A percentile compares a stretch with the other conserved stretches of the same genome.
Conservation (phyloP, 2,797 vertebrate genomes). For the Phrynocephalus guinanensis region DNA sequence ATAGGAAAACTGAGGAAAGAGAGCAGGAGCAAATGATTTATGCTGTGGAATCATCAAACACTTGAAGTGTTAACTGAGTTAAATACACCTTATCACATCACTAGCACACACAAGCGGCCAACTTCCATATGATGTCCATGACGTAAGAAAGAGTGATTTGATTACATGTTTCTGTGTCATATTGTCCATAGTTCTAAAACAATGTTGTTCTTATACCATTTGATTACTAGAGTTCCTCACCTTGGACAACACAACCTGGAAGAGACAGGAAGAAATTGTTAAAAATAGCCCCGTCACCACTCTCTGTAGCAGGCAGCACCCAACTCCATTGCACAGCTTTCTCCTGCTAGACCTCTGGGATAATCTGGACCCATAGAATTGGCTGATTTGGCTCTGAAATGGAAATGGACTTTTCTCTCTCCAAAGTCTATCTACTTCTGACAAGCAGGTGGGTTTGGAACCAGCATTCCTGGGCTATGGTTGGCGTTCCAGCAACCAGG, state of each 20-base stretch:
- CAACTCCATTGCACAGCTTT: neutral
- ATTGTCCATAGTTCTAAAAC: too few species aligned
- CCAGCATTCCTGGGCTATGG: neutral
- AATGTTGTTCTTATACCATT: neutral
- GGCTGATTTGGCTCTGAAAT: neutral
- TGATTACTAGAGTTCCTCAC: neutral
- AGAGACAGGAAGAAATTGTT: neutral
- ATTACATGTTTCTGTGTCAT: too few species aligned
- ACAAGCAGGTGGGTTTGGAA: neutral
- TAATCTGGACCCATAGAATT: neutral
- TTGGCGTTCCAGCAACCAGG: neutral
- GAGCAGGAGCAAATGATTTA: conserved; percentile 4
- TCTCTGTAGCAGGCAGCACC: neutral
- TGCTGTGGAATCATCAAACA: neutral
- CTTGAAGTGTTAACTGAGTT: neutral
- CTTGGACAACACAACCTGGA: neutral
- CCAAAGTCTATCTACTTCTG: neutral
- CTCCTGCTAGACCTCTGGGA: neutral
- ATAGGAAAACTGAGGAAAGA: conserved; percentile 19
- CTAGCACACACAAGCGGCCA: neutral
- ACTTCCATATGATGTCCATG: neutral
- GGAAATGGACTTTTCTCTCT: neutral
- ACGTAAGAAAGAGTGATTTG: neutral
- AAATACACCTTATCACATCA: neutral
- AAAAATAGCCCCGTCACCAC: neutral